These are phyloP conservation scores for Pseudochirops cupreus DNA, from an alignment of 2,797 vertebrate genomes.

Conservation along the genomic window DNA sequence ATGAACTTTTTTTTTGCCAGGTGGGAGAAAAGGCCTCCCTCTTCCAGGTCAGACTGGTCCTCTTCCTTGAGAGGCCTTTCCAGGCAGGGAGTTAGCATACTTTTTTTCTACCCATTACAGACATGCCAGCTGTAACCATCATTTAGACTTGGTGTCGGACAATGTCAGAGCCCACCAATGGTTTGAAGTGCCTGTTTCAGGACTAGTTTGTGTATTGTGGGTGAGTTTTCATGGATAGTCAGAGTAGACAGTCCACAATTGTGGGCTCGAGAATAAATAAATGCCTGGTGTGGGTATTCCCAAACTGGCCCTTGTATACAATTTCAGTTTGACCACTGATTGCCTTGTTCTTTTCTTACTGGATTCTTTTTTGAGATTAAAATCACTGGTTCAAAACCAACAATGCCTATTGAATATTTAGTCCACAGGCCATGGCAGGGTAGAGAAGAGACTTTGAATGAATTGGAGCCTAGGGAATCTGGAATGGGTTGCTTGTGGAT, in stretches of 20 bases:
- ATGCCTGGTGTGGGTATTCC: conserved; percentile 53
- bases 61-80: conserved; percentile 48
- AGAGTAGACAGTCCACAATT: conserved; percentile 42
- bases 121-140: conserved; percentile 68
- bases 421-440: conserved; percentile 45
- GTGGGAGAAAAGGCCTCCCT: conserved; percentile 41
- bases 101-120: conserved; percentile 54
- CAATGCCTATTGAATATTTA: conserved; percentile 36
- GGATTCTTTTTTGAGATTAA: conserved; percentile 70
- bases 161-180: conserved; percentile 58
- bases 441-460: not conserved
- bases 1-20: conserved; percentile 35
- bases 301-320: conserved; percentile 55
- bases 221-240: conserved; percentile 60
- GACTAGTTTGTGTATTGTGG: not conserved
- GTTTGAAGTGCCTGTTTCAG: conserved; percentile 65
- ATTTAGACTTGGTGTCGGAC: conserved; percentile 59
- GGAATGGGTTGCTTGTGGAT: conserved; percentile 16
- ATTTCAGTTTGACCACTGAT: conserved; percentile 77
- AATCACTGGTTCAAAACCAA: conserved; percentile 62
- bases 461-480: conserved; percentile 33
- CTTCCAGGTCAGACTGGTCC: conserved; percentile 45
- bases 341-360: conserved; percentile 79
- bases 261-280: conserved; percentile 45
- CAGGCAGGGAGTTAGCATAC: conserved; percentile 56